Conservation (phyloP, 2,888 invertebrate species). For the Polyploca ridens region DNA sequence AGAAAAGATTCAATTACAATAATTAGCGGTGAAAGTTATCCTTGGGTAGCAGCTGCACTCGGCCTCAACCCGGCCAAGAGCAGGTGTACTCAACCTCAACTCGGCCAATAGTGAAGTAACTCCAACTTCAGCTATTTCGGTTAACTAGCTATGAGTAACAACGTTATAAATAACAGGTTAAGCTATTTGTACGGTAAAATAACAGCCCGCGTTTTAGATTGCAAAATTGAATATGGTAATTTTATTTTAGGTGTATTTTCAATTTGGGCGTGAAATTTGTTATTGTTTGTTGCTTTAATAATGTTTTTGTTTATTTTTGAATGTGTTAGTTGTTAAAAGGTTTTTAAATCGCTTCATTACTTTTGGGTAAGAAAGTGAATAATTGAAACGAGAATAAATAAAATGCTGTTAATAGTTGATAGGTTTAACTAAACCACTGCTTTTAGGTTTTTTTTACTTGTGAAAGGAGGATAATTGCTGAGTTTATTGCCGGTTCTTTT, state of each 20-base stretch:
- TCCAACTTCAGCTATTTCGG: background rate
- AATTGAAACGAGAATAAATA: background rate
- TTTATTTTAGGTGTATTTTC: conserved; percentile 2
- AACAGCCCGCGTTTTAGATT: background rate
- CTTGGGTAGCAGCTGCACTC: conserved; percentile 17
- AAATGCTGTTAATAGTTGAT: no score
- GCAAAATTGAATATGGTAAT: conserved; percentile 7
- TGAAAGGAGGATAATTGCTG: no score
- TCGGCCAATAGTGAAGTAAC: conserved; percentile 25
- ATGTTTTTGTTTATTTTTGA: background rate
- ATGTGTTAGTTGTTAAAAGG: background rate
- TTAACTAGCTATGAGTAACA: conserved; percentile 2
- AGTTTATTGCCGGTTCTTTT: no score
- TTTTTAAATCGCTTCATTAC: background rate
- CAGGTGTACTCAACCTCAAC: conserved; percentile 7
- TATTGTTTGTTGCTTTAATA: background rate
- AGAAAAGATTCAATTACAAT: conserved; percentile 28
- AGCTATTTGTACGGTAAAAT: conserved; percentile 1
- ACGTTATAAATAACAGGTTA: conserved; percentile 8
- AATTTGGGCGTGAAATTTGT: background rate
- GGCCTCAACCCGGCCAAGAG: conserved; percentile 18
- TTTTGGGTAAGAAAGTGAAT: background rate
- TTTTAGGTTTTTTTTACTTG: no score
- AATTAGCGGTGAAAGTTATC: conserved; percentile 23
- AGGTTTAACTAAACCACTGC: no score